Percentiles rank a stretch among this genome's conserved stretches.
Evolutionary conservation across 2,888 invertebrate genomes (phyloP).

Genomic region (Prostheceraeus crozeri): DNA sequence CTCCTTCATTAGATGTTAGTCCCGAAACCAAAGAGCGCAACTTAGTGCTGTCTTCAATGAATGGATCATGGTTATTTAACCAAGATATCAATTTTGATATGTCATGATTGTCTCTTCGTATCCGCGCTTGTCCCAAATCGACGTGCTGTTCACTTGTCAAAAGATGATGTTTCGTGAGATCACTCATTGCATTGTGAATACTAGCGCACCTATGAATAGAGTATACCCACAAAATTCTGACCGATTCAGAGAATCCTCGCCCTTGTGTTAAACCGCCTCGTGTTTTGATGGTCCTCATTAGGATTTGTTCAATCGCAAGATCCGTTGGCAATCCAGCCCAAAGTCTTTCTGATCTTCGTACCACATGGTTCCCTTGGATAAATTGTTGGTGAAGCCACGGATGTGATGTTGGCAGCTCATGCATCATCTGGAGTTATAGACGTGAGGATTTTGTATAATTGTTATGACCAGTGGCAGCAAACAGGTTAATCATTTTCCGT

Average conservation of each 20-base stretch:
- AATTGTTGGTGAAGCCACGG: slow-evolving; percentile 41
- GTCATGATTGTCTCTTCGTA: neutral
- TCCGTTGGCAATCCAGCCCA: slow-evolving; percentile 44
- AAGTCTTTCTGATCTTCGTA: slow-evolving; percentile 40
- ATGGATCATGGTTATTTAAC: neutral
- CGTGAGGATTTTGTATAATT: slow-evolving; percentile 43
- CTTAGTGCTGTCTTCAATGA: neutral
- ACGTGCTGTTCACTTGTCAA: neutral
- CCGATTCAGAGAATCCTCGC: slow-evolving; percentile 39
- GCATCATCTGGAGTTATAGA: slow-evolving; percentile 43
- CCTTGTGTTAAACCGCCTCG: slow-evolving; percentile 43
- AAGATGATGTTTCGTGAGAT: slow-evolving; percentile 1
- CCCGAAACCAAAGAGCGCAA: slow-evolving; percentile 7
- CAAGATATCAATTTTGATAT: neutral
- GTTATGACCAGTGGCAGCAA: slow-evolving; percentile 43
- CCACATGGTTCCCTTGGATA: slow-evolving; percentile 40
- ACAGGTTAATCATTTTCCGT: slow-evolving; percentile 37
- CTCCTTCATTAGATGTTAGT: slow-evolving; percentile 1
- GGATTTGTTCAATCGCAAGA: slow-evolving; percentile 43
- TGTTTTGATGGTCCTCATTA: slow-evolving; percentile 44
- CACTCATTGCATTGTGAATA: slow-evolving; percentile 8
- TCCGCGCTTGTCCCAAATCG: neutral
- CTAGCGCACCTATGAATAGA: neutral
- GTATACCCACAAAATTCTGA: slow-evolving; percentile 16
- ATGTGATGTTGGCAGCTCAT: slow-evolving; percentile 40